Evolutionary conservation across 2,888 invertebrate species (phyloP), one percentile per base, ranked within the genome.

Genomic region (Crematogaster levior): DNA sequence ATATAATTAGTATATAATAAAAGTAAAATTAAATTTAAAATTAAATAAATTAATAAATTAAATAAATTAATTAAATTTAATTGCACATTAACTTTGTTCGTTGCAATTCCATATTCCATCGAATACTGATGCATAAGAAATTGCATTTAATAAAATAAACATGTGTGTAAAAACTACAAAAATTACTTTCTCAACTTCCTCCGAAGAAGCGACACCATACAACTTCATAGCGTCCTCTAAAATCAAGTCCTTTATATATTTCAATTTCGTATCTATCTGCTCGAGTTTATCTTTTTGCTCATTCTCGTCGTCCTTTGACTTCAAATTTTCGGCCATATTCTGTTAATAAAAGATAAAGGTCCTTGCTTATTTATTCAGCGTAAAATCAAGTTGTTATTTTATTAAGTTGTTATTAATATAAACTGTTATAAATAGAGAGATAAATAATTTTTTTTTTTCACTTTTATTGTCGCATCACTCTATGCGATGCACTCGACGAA

Each of bases 171-270:
- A 18, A 30, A 0, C 9, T 24, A 58, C 4, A 18, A 48, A 63
- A 48, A 30, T 21, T 40, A 87, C 89, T 80, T 86, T 79, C 10
- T 75, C 79, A 15, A 53, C 79, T 40, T 61, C 79, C 24, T 90
- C 97, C 72, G 97, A 97, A 7, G 96, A 96, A 5, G 97, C 97
- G 0, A 97, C 97, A 89, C 96, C n/a, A n/a, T n/a, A n/a, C n/a
- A n/a, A 96, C 92, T 97, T 97, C 70, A 98, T 95, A 40, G 97
- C 97, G 92, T 98, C 97, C 86, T 97, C 97, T 34, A 98, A 96
- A 81, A 98, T 97, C 58, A 96, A 93, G 85, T 97, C 97, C 93
- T 98, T 97, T 93, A 98, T 97, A 72, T 96, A 96, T 91, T 96
- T 96, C 86, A 98, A 93, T 93, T 97, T 97, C 68, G 96, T 95